Evolutionary conservation across 2,797 vertebrate genomes (phyloP), one percentile per base, ranked within the genome.

Genomic region (Acanthurus tractus): DNA sequence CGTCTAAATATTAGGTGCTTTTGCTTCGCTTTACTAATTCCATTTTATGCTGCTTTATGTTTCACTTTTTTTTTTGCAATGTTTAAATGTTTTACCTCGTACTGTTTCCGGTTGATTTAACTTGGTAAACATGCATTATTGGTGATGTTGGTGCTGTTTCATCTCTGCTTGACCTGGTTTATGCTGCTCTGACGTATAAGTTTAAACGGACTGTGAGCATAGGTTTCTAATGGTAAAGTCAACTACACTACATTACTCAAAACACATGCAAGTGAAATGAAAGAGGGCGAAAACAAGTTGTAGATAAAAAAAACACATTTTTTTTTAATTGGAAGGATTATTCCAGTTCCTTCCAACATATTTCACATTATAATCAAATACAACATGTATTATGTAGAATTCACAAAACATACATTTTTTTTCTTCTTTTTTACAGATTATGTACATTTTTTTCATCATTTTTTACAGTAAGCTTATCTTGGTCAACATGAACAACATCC

Each of bases 311-410:
- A 63, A 12, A 63, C 80, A n/a, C n/a, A n/a, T 6, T 34, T 46
- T 62, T 80, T 80, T 93, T 88, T 78, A 84, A 75, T 87, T 73
- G 63, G 54, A 83, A 34, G 59, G 68, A 61, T 70, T 63, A 55
- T 76, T 81, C 78, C 46, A 36, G 17, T 55, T 15, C 53, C 59
- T 76, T 69, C 63, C 57, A 78, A 65, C 38, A 70, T 59, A 63
- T 80, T 88, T 68, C 94, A 95, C 91, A 93, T 96, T 95, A 96
- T 96, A 94, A 97, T 95, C 93, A 95, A 96, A 96, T 96, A 96
- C 81, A 84, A 79, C 55, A 88, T 29, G 84, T 23, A 55, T 55
- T 96, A 96, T 94, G 91, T 93, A 90, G 89, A 91, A 95, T 96
- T 95, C 91, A 96, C 94, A 96, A 94, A 83, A 86, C 81, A 80